Conservation (phyloP, 2,113 vertebrate species). For the Arvicanthis niloticus region DNA sequence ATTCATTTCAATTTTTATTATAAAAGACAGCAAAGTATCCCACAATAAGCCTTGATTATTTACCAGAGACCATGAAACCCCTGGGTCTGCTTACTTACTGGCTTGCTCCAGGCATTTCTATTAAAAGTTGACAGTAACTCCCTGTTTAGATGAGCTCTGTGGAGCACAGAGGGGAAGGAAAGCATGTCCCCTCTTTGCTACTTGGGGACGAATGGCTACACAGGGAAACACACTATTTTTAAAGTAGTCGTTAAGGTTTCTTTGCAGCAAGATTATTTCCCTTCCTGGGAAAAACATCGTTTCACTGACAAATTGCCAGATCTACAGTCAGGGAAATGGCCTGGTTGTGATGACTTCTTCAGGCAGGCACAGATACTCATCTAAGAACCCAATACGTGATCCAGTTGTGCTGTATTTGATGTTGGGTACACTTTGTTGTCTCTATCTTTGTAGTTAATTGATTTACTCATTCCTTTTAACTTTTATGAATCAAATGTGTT, state of each 20-base stretch:
- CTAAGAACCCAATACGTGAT: background rate
- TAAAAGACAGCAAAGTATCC: constrained; percentile 52
- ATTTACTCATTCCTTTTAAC: background rate
- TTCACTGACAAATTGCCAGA: constrained; percentile 68
- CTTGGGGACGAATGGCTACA: constrained; percentile 69
- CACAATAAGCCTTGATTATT: constrained; percentile 47
- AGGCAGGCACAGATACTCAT: constrained; percentile 1
- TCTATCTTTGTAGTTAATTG: background rate
- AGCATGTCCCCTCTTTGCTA: constrained; percentile 29
- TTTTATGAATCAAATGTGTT: background rate
- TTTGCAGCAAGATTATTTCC: constrained; percentile 71
- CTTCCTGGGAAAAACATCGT: constrained; percentile 68
- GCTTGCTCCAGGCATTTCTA: constrained; percentile 64
- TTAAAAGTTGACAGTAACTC: constrained; percentile 60
- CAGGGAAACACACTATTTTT: constrained; percentile 58
- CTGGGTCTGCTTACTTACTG: constrained; percentile 62
- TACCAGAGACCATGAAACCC: background rate
- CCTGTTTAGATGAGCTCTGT: constrained; percentile 59
- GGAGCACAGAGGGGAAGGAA: background rate
- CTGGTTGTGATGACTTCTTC: constrained; percentile 73
- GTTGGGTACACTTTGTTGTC: background rate
- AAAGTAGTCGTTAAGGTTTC: constrained; percentile 76
- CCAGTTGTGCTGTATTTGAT: background rate
- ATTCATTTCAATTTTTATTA: constrained; percentile 69
- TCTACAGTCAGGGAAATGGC: constrained; percentile 70